Base-by-base conservation (phyloP, 2,888 invertebrate genomes). In the Hyppa rectilinea region DNA sequence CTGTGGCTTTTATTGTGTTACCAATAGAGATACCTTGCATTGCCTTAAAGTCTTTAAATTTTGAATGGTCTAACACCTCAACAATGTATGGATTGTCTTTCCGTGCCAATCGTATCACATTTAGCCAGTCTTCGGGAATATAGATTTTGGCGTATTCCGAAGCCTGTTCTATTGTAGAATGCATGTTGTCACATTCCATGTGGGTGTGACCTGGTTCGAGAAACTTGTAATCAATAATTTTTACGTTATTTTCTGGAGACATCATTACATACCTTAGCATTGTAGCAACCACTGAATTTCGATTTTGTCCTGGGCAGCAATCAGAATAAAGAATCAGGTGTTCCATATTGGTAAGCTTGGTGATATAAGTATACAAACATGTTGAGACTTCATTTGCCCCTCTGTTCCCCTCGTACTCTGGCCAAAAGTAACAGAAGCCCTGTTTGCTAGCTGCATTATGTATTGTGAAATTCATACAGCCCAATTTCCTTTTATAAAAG, bases 271-370 rank as follows among this genome's bases (percentile, higher is more conserved):
- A n/a, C n/a, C n/a, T n/a, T 56, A 40, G 56, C 40, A 56, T 56
- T 17, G 40, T 26, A 40, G 7, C 56, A 40, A 56, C 17, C 56
- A 56, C 56, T 40, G 56, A 56, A 40, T 56, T 56, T 56, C 40
- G 12, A 26, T 56, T 56, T 26, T 56, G 40, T 40, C 56, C 56
- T 26, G 56, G 56, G 26, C 56, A 56, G 56, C 40, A 40, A 40
- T 56, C 56, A 17, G 56, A 40, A 56, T 56, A 56, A 26, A 56
- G 26, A 26, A 56, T 40, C 23, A 56, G 56, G 56, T 56, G 40
- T 38, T 56, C 55, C n/a, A 56, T 29, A 40, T 56, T 40, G 40
- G 56, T 26, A 29, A 58, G 56, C 6, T 43, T 58, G 29, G 36
- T 36, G 17, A 55, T 55, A 31, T 36, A 55, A 36, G 29, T 55